Base-by-base conservation (phyloP, 2,888 invertebrate species). In the Coleophora flavipennella region DNA sequence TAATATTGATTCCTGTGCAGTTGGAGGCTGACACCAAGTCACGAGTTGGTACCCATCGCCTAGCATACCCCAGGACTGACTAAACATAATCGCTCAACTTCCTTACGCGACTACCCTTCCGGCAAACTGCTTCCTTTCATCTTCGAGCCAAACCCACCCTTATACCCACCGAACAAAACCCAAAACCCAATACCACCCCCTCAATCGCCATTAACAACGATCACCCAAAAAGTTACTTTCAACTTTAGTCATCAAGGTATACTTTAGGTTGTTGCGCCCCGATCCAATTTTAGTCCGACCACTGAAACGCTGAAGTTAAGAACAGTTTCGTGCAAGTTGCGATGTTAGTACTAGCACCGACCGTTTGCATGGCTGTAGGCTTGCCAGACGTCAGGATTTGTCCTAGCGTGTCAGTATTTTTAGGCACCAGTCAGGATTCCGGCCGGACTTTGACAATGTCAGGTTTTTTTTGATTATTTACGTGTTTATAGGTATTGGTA, bases 101-200 rank as follows among this genome's bases (percentile, higher is more conserved):
- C 84, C 84, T 84, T 84, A 83, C 83, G 83, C 78, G 76, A 80
- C 62, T 79, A 80, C 83, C 83, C 81, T 81, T 83, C 79, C 80
- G 77, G 70, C 60, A 57, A 72, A 71, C 73, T 64, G 69, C 73
- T 68, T 20, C 20, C 6, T 20, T 6, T 20, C 20, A 20, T 20
- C 3, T 57, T 32, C 43, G 38, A 32, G 35, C 32, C 20, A 33
- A 37, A 47, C 43, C 29, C 63, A 58, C 45, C 48, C 59, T 33
- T 12, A 13, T 26, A 28, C 25, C 44, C 29, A 14, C 8, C 29
- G 29, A 13, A 36, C 35, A 43, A 40, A 35, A 31, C 20, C 32
- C 37, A 20, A 20, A 20, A 20, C 6, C 20, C 20, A 20, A 20
- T 20, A 20, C 20, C 20, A 20, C 20, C 20, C 20, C 20, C 3